phyloP scores from a whole-genome alignment of 2,888 invertebrate species.

The Drosophila neoperkinsi region DNA sequence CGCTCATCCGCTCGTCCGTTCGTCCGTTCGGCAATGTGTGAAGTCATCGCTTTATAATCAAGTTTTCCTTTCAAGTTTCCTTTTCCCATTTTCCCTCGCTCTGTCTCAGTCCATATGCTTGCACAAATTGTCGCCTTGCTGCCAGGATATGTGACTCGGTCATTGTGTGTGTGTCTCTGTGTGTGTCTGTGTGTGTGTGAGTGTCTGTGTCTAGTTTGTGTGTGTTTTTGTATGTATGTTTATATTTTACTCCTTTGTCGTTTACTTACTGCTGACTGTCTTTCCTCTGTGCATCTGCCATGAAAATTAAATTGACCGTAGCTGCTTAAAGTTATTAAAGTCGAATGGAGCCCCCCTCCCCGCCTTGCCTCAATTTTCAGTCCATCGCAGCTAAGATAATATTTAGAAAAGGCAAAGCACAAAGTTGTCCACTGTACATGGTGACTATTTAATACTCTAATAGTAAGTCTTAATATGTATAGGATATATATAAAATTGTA shows the following conservation, averaged over 20 bases:
- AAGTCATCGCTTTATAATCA: conserved; percentile 84
- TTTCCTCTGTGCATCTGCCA: conserved; percentile 58
- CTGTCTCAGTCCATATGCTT: conserved; percentile 60
- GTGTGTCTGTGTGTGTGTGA: conserved; percentile 1
- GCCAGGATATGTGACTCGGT: conserved; percentile 59
- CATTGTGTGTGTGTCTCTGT: conserved; percentile 18
- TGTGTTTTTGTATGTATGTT: conserved; percentile 30
- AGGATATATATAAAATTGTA: neutral
- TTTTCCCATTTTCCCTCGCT: conserved; percentile 46
- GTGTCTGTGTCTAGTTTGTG: conserved; percentile 14
- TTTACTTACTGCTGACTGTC: conserved; percentile 60
- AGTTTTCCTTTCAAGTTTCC: conserved; percentile 80
- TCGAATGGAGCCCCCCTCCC: conserved; percentile 28
- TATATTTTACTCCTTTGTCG: conserved; percentile 57
- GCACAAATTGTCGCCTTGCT: conserved; percentile 70
- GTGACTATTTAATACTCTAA: conserved; percentile 21
- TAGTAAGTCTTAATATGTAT: neutral
- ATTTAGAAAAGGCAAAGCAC: conserved; percentile 31
- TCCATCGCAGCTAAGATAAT: conserved; percentile 32
- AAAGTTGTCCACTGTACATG: neutral
- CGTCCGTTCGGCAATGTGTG: conserved; percentile 71
- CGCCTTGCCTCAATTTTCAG: neutral
- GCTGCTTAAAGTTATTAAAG: conserved; percentile 80
- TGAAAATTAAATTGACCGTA: conserved; percentile 84
- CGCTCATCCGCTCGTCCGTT: conserved; percentile 46